These are phyloP conservation scores for Griposia aprilina DNA, from an alignment of 2,888 invertebrate species.

Conservation along the genomic window DNA sequence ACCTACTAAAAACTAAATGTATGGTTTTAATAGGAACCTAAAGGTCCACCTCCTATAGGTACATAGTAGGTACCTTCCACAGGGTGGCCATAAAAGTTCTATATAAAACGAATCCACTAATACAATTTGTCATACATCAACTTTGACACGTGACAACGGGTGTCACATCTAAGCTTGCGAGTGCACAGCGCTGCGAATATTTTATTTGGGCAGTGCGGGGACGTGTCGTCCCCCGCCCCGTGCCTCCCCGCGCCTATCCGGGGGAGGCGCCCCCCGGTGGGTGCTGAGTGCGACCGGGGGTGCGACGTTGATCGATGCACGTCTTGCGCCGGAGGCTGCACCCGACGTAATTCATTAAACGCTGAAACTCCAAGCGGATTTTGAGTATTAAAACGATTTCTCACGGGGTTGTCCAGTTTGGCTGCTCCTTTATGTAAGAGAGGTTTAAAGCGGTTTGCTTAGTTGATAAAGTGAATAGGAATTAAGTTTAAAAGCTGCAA, in stretches of 20 bases:
- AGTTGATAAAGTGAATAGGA: slow-evolving; percentile 83
- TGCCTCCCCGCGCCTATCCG: slow-evolving; percentile 84
- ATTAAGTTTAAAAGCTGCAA: slow-evolving; percentile 78
- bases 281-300: slow-evolving; percentile 70
- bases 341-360: slow-evolving; percentile 91
- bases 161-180: slow-evolving; percentile 84
- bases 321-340: slow-evolving; percentile 92
- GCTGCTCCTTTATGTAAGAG: slow-evolving; percentile 79
- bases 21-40: background rate
- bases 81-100: background rate
- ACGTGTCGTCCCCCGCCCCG: slow-evolving; percentile 82
- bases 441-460: slow-evolving; percentile 77
- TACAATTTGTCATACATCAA: slow-evolving; percentile 62
- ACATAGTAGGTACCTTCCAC: background rate
- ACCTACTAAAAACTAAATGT: background rate
- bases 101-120: slow-evolving; percentile 25
- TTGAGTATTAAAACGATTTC: slow-evolving; percentile 90
- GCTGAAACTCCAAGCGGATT: slow-evolving; percentile 90
- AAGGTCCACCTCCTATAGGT: background rate
- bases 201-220: slow-evolving; percentile 89
- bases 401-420: slow-evolving; percentile 88
- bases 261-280: slow-evolving; percentile 68
- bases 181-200: slow-evolving; percentile 84
- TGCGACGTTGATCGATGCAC: slow-evolving; percentile 92
- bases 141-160: slow-evolving; percentile 77